A percentile compares a stretch with the other conserved stretches of the same genome.
Evolutionary conservation across 1,140 invertebrate genomes (phyloP).

Genomic region (Diplogasteroides magnus): DNA sequence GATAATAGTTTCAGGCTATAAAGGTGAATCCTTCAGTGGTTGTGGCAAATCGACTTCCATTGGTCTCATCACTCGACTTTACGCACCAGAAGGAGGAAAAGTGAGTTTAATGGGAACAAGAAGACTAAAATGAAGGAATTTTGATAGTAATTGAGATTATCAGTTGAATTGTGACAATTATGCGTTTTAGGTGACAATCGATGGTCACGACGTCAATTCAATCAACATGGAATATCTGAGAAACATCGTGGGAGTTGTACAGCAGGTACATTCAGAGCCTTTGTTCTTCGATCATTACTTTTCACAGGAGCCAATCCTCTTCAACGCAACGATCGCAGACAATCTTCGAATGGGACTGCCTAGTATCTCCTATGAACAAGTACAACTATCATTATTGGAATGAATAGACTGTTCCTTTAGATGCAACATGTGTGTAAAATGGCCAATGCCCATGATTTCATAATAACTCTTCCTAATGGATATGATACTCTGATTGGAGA

Average conservation of each 20-base stretch:
- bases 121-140: not conserved
- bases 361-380: conserved; percentile 66
- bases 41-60: conserved; percentile 59
- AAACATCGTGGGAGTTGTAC: conserved; percentile 72
- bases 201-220: conserved; percentile 31
- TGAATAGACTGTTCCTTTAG: no score
- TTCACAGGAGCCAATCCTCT: conserved; percentile 69
- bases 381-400: no score
- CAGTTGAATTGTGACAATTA: not conserved
- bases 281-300: not conserved
- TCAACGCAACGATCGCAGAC: conserved; percentile 71
- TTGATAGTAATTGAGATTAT: not conserved
- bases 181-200: conserved; percentile 31
- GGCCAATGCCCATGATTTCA: conserved; percentile 46
- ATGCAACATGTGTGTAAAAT: conserved; percentile 40
- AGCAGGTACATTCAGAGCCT: conserved; percentile 59
- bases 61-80: conserved; percentile 57
- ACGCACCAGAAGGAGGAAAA: conserved; percentile 53
- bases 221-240: conserved; percentile 58
- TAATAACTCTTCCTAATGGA: conserved; percentile 15
- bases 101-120: conserved; percentile 9
- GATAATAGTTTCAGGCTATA: not conserved
- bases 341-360: conserved; percentile 72
- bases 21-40: no score
- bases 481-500: conserved; percentile 44